These are phyloP conservation scores for Tarsius wallacei DNA, from an alignment of 2,797 vertebrate genomes.

Conservation along the genomic window DNA sequence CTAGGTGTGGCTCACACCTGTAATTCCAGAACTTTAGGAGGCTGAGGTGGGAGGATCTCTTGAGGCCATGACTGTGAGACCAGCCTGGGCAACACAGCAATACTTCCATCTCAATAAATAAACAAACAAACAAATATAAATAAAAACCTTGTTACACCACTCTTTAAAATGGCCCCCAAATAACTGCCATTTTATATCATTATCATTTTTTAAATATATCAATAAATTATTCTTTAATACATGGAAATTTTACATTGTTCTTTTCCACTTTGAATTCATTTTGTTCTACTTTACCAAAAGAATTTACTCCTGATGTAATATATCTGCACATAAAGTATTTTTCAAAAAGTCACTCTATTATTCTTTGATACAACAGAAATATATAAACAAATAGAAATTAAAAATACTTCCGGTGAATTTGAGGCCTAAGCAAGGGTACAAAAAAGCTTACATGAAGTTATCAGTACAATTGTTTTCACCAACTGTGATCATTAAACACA, in stretches of 20 bases:
- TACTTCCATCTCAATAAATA: too few relatives aligned
- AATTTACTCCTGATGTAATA: neutral
- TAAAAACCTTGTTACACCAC: neutral
- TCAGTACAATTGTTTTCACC: neutral
- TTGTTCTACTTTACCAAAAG: neutral
- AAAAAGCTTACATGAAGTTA: neutral
- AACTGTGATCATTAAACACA: constrained; percentile 13
- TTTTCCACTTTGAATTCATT: neutral
- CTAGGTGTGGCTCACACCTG: too few relatives aligned
- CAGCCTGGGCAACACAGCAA: too few relatives aligned
- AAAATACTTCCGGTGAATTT: neutral
- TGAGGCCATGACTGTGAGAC: too few relatives aligned
- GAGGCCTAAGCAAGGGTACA: neutral
- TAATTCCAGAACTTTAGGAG: too few relatives aligned
- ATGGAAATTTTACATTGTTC: neutral
- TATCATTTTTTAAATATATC: neutral
- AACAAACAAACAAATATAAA: too few relatives aligned
- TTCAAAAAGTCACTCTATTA: neutral
- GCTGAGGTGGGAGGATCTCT: too few relatives aligned
- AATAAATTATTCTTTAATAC: constrained; percentile 6
- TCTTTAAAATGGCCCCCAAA: constrained; percentile 50
- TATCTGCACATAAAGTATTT: neutral
- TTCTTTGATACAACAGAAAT: neutral
- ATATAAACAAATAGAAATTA: neutral
- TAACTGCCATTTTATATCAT: neutral